Evolutionary conservation across 2,888 invertebrate species (phyloP), one percentile per base, ranked within the genome.

Genomic region (Ferdinandea cuprea): DNA sequence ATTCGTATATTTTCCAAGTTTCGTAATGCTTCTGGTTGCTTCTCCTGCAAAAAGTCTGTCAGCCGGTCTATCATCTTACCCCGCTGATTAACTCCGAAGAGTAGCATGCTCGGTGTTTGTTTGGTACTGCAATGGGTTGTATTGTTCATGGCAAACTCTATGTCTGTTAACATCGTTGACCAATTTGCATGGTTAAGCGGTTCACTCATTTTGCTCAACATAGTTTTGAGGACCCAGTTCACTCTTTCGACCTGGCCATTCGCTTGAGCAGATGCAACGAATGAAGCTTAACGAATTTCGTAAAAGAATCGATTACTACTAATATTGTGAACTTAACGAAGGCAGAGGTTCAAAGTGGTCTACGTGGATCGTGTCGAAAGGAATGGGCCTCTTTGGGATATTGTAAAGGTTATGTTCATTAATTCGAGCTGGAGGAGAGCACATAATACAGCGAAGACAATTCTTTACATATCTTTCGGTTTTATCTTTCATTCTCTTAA

Each of bases 171-270:
- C 17, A 66, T 44, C 32, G n/a, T 21, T n/a, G 48, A 32, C 72
- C 69, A 84, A 44, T 79, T 25, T 13, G 42, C 35, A 52, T 78
- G 46, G 15, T 48, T 46, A 0, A 61, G 40, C 7, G 50, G 58
- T 17, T 83, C 78, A 42, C 37, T 56, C 25, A 78, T 32, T 35
- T 74, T 84, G n/a, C 52, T 15, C 17, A 84, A 8, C 54, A 84
- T 69, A 1, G 19, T 25, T 0, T 42, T 83, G n/a, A 83, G 42
- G 1, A 77, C 72, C 19, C 68, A 19, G 19, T 78, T 76, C 15
- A 73, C 56, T 8, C 77, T 15, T 54, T 83, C 61, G 11, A 83
- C 65, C 44, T 89, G 88, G 0, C 89, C 88, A 59, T 89, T 89
- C 1, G 88, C 86, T 30, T 87, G 79, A 0, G 88, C 88, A 0